Evolutionary conservation across 2,888 invertebrate genomes (phyloP).

Genomic region (Athetis lepigone): DNA sequence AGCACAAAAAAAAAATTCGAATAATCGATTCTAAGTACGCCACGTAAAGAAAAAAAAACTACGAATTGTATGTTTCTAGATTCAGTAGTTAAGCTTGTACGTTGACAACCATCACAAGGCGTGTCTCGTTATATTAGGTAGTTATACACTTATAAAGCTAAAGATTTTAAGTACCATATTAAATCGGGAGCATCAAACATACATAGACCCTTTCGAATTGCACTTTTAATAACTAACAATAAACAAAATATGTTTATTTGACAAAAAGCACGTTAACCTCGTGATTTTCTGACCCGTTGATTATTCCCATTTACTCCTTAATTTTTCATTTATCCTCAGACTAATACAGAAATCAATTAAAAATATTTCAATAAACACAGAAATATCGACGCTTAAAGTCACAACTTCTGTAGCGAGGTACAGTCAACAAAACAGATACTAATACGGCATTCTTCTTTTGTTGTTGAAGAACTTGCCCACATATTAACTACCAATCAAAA

Average conservation of each 20-base stretch:
- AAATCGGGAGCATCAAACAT: not conserved
- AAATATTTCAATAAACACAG: constrained; percentile 39
- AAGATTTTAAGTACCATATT: not conserved
- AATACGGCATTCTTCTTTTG: no score
- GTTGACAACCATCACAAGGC: no score
- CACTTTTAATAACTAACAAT: constrained; percentile 27
- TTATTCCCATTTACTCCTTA: constrained; percentile 14
- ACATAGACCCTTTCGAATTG: not conserved
- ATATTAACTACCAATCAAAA: no score
- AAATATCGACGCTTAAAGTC: constrained; percentile 42
- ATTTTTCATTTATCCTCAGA: constrained; percentile 22
- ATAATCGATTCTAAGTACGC: no score
- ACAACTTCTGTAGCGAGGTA: constrained; percentile 44
- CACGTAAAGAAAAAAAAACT: no score
- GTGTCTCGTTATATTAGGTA: not conserved
- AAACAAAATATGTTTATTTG: constrained; percentile 25
- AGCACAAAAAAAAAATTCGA: no score
- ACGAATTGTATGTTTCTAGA: no score
- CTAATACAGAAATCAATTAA: constrained; percentile 52
- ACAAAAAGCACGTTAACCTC: not conserved
- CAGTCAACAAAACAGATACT: no score
- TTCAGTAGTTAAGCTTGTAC: no score
- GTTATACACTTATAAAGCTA: no score
- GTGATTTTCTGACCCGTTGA: constrained; percentile 15
- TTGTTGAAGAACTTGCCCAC: no score